Evolutionary conservation across 2,113 vertebrate genomes (phyloP).

Genomic region (Catharus minimus): DNA sequence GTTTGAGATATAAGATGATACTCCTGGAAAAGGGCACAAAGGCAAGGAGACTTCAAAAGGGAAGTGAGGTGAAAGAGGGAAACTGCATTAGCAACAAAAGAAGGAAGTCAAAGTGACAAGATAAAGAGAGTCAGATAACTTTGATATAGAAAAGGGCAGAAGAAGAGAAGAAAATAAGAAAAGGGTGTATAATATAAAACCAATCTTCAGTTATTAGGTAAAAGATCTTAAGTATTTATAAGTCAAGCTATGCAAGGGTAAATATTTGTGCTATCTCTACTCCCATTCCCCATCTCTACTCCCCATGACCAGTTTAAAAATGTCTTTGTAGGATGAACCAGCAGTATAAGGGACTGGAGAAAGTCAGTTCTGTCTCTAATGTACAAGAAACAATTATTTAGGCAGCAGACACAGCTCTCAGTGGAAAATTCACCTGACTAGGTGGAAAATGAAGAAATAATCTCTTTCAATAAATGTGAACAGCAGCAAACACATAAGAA

Average conservation of each 20-base stretch:
- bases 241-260: not conserved
- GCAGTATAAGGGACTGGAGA: not conserved
- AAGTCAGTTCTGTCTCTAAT: not conserved
- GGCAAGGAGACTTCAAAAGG: not conserved
- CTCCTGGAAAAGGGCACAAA: not conserved
- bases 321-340: not conserved
- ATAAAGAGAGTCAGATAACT: not conserved
- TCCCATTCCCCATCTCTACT: not conserved
- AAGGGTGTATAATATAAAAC: not conserved
- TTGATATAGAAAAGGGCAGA: not conserved
- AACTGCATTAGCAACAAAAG: not conserved
- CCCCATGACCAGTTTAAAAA: not conserved
- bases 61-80: not conserved
- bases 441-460: not conserved
- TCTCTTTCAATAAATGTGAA: not conserved
- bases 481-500: not conserved
- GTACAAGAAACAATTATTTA: not conserved
- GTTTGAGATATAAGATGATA: not conserved
- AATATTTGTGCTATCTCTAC: not conserved
- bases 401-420: not conserved
- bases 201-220: not conserved
- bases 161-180: not conserved
- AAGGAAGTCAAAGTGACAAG: not conserved
- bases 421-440: not conserved
- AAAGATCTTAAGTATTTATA: not conserved